Percentiles rank a stretch among this genome's conserved stretches.
These are phyloP conservation scores for Gobiocypris rarus DNA, from an alignment of 2,113 vertebrate species.

Conservation along the genomic window DNA sequence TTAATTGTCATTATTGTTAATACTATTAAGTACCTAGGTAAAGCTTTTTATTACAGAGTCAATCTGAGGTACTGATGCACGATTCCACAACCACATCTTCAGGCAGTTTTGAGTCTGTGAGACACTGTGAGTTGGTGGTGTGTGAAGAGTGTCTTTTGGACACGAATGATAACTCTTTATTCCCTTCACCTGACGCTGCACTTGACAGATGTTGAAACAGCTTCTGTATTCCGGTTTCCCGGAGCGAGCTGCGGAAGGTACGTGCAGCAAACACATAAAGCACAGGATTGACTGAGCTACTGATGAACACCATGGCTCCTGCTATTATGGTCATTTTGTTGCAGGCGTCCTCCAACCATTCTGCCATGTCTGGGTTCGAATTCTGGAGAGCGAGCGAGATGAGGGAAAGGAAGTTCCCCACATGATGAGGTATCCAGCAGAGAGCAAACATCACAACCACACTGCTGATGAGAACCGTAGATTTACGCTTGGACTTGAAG, in stretches of 20 bases:
- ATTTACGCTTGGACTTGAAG: constrained; percentile 76
- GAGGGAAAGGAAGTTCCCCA: constrained; percentile 72
- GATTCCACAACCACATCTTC: constrained; percentile 66
- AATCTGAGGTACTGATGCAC: constrained; percentile 61
- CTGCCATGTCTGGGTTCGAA: neutral
- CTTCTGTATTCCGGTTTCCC: constrained; percentile 75
- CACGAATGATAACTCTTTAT: constrained; percentile 73
- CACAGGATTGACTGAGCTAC: constrained; percentile 77
- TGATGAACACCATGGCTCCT: constrained; percentile 77
- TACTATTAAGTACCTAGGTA: too few relatives aligned
- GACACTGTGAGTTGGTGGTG: constrained; percentile 64
- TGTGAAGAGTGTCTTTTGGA: constrained; percentile 71
- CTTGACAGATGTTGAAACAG: constrained; percentile 79
- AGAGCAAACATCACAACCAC: constrained; percentile 75
- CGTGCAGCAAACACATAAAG: constrained; percentile 80
- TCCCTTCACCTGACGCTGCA: constrained; percentile 72
- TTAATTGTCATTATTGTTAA: too few relatives aligned
- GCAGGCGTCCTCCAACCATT: constrained; percentile 52
- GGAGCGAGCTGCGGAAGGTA: constrained; percentile 73
- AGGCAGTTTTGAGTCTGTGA: constrained; percentile 63
- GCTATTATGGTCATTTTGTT: constrained; percentile 66
- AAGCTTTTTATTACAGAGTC: constrained; percentile 9
- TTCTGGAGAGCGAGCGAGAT: constrained; percentile 56
- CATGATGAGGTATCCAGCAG: constrained; percentile 79
- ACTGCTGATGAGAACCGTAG: constrained; percentile 75